Evolutionary conservation across 2,888 invertebrate genomes (phyloP).

Genomic region (Gasteruption jaculator): DNA sequence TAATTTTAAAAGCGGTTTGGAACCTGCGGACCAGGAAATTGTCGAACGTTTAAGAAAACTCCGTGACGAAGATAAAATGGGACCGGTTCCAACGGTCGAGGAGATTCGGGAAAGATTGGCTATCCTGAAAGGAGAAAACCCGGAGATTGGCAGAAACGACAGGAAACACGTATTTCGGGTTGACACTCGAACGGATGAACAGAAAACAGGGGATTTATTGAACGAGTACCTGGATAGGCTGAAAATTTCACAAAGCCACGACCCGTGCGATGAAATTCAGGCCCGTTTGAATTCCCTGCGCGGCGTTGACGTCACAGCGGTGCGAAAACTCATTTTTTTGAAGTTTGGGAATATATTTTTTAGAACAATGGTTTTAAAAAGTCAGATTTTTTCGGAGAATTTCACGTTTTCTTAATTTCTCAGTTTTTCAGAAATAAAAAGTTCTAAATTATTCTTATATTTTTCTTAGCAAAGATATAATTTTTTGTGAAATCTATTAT

Average conservation of each 20-base stretch:
- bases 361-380: no score
- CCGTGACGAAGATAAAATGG: slow-evolving; percentile 56
- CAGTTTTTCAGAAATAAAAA: neutral
- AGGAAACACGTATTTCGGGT: slow-evolving; percentile 38
- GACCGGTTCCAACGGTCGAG: slow-evolving; percentile 57
- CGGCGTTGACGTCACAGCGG: slow-evolving; percentile 7
- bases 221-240: slow-evolving; percentile 53
- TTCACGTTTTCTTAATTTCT: no score
- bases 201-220: slow-evolving; percentile 69
- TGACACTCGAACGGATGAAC: slow-evolving; percentile 63
- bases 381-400: no score
- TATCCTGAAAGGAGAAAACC: slow-evolving; percentile 62
- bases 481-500: neutral
- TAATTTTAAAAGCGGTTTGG: slow-evolving; percentile 49
- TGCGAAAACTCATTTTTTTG: no score
- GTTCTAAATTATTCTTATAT: neutral
- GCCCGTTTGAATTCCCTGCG: slow-evolving; percentile 22
- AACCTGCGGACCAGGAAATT: slow-evolving; percentile 60
- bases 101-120: slow-evolving; percentile 65
- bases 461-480: no score
- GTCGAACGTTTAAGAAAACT: slow-evolving; percentile 65
- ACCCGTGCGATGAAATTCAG: slow-evolving; percentile 55
- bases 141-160: slow-evolving; percentile 25
- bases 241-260: slow-evolving; percentile 50
- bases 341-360: no score